Evolutionary conservation across 2,888 invertebrate species (phyloP).

Genomic region (Micoletzkya japonica): DNA sequence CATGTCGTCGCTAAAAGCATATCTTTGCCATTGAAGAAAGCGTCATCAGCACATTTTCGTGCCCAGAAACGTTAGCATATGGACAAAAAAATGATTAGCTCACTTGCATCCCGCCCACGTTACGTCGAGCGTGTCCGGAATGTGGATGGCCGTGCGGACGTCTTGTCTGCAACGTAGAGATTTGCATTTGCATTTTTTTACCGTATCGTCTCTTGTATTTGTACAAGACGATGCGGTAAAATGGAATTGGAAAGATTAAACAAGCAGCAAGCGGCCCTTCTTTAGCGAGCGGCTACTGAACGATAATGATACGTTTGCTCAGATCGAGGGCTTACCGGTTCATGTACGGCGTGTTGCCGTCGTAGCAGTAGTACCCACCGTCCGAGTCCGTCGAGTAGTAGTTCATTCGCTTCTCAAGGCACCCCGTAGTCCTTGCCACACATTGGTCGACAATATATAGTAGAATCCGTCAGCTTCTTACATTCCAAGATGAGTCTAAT

Average conservation of each 20-base stretch:
- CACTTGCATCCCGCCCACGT: constrained; percentile 48
- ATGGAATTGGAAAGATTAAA: not conserved
- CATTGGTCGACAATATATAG: not conserved
- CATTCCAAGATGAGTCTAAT: not conserved
- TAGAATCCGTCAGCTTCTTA: too few species aligned
- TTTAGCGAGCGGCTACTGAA: too few species aligned
- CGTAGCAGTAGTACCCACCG: constrained; percentile 49
- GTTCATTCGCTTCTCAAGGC: constrained; percentile 43
- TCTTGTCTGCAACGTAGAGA: constrained; percentile 29
- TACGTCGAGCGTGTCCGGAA: constrained; percentile 32
- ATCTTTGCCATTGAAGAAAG: too few species aligned
- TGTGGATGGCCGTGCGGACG: constrained; percentile 46
- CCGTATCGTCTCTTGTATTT: too few species aligned
- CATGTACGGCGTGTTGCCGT: constrained; percentile 30
- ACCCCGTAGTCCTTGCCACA: not conserved
- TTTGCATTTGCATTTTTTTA: too few species aligned
- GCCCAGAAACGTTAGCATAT: not conserved
- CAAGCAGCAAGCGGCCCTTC: too few species aligned
- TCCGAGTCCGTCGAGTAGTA: constrained; percentile 48
- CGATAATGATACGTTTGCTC: not conserved
- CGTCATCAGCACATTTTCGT: too few species aligned
- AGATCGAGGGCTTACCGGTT: constrained; percentile 7
- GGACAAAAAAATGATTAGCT: not conserved
- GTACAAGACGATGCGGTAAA: too few species aligned
- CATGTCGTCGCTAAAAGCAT: constrained; percentile 44